Evolutionary conservation across 1,140 invertebrate genomes (phyloP).

Genomic region (Papilio xuthus): DNA sequence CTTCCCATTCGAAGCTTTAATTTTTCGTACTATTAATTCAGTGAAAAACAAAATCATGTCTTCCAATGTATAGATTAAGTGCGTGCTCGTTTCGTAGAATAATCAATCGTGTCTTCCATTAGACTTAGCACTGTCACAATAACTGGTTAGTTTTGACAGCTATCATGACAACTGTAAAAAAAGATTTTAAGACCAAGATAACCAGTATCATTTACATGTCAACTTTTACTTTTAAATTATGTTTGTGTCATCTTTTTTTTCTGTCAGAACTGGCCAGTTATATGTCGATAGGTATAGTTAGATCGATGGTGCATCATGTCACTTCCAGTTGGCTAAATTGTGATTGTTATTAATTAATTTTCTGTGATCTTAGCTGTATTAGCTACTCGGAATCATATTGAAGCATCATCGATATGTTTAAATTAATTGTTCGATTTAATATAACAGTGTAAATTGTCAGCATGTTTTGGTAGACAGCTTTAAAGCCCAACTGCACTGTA

Average conservation of each 20-base stretch:
- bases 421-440: conserved; percentile 57
- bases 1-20: conserved; percentile 50
- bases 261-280: conserved; percentile 7
- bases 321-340: conserved; percentile 23
- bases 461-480: conserved; percentile 81
- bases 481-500: conserved; percentile 77
- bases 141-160: conserved; percentile 25
- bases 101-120: conserved; percentile 74
- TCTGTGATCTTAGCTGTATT: conserved; percentile 51
- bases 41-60: conserved; percentile 80
- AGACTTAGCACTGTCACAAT: conserved; percentile 64
- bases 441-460: conserved; percentile 68
- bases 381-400: conserved; percentile 37
- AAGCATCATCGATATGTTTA: conserved; percentile 46
- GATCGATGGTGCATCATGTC: conserved; percentile 28
- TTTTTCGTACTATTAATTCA: conserved; percentile 63
- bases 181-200: neutral
- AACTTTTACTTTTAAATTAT: neutral
- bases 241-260: neutral
- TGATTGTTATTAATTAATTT: conserved; percentile 39
- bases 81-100: conserved; percentile 51
- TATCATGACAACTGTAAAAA: conserved; percentile 18
- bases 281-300: neutral
- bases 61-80: conserved; percentile 77
- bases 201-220: neutral